phyloP scores from a whole-genome alignment of 2,113 vertebrate genomes.

The Sardina pilchardus region DNA sequence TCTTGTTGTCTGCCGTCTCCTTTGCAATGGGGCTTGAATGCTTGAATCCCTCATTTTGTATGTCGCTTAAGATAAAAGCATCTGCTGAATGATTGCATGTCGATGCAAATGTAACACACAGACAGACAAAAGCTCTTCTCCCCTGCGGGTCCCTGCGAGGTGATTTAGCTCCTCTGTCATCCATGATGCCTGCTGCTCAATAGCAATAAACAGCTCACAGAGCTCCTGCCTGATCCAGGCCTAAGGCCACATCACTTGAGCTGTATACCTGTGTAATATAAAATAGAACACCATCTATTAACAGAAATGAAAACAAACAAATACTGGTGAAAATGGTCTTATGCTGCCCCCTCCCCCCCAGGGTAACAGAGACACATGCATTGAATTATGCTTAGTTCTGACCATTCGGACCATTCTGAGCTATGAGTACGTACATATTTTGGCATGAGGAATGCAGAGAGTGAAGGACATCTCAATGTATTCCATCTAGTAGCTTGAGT shows the following conservation, averaged over 20 bases:
- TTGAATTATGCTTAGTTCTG: neutral
- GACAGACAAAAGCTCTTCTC: neutral
- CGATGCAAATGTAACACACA: neutral
- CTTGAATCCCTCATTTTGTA: too few relatives aligned
- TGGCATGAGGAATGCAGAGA: neutral
- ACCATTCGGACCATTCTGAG: neutral
- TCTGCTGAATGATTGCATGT: neutral
- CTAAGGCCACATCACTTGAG: neutral
- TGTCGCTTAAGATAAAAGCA: neutral
- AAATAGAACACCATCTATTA: neutral
- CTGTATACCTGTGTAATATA: neutral
- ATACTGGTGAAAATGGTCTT: neutral
- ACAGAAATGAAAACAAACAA: neutral
- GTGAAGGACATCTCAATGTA: neutral
- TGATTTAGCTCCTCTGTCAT: slow-evolving; percentile 66
- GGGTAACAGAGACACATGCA: neutral
- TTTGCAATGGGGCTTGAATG: too few relatives aligned
- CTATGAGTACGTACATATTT: neutral
- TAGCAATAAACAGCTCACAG: slow-evolving; percentile 76
- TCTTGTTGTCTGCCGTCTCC: too few relatives aligned
- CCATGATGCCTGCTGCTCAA: slow-evolving; percentile 61
- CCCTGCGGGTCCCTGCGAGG: neutral
- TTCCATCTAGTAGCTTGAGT: neutral
- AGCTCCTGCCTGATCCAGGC: slow-evolving; percentile 69
- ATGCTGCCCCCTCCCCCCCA: neutral